Evolutionary conservation across 2,113 vertebrate genomes (phyloP).

Genomic region (Bos taurus): ARS-UCD2.0 NC_037356.1:10952001-10952500

Average conservation of each 20-base stretch:
- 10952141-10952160: not conserved
- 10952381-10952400: not conserved
- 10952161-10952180: not conserved
- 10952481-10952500: not conserved
- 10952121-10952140: not conserved
- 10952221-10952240: not conserved
- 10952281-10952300: not conserved
- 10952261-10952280: not conserved
- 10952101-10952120: not conserved
- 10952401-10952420: not conserved
- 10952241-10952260: not conserved
- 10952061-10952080: not conserved
- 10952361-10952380: not conserved
- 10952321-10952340: not conserved
- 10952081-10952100: not conserved
- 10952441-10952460: conserved; percentile 30
- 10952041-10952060: not conserved
- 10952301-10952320: not conserved
- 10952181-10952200: not conserved
- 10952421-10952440: not conserved
- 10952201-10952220: not conserved
- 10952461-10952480: conserved; percentile 44
- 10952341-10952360: not conserved
- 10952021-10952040: not conserved
- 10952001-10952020: not conserved